phyloP scores from a whole-genome alignment of 2,797 vertebrate genomes.

The Orestias chungarensis region DNA sequence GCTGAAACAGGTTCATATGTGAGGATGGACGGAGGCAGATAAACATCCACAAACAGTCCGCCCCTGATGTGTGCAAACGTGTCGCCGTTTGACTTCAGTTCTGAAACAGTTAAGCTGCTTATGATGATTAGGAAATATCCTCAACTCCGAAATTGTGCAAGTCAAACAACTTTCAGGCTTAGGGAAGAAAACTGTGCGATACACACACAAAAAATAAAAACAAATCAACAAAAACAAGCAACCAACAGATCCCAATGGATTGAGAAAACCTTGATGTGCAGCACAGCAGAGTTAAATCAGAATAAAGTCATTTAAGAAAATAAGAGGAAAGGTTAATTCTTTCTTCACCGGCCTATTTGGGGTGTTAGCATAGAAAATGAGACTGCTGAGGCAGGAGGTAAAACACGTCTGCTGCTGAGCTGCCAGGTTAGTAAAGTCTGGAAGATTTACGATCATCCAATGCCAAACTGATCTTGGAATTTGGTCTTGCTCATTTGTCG shows the following conservation, averaged over 20 bases:
- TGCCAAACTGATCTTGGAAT: background rate
- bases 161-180: background rate
- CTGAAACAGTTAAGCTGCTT: background rate
- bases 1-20: background rate
- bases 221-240: background rate
- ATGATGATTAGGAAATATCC: background rate
- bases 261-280: conserved; percentile 1
- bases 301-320: background rate
- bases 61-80: background rate
- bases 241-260: background rate
- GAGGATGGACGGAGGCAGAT: background rate
- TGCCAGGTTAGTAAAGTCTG: background rate
- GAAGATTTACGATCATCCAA: background rate
- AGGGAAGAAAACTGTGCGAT: background rate
- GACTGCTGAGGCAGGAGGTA: background rate
- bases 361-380: no score
- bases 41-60: background rate
- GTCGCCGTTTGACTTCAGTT: background rate
- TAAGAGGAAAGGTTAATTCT: background rate
- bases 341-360: background rate
- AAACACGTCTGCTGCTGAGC: background rate
- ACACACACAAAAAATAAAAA: background rate
- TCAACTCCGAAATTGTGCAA: background rate
- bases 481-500: background rate
- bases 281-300: background rate